Percentiles rank a stretch among this genome's conserved stretches.
phyloP scores from a whole-genome alignment of 2,797 vertebrate species.

The Coluber constrictor region DNA sequence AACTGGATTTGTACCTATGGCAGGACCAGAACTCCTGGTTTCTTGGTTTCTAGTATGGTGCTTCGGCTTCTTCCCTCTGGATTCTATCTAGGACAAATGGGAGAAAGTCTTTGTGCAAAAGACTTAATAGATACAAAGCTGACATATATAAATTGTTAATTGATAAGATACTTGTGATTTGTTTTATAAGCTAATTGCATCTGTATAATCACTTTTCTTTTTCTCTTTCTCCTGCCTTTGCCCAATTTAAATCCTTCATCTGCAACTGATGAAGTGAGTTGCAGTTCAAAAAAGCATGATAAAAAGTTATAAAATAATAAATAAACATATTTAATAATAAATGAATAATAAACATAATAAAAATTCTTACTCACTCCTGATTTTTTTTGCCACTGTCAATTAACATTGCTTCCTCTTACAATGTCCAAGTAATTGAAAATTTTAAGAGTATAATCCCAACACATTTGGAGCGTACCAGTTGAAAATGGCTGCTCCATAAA shows the following conservation, averaged over 20 bases:
- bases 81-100: not conserved
- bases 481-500: not conserved
- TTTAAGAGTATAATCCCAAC: not conserved
- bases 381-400: not conserved
- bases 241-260: not conserved
- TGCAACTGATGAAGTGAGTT: not conserved
- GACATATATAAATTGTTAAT: not conserved
- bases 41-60: not conserved
- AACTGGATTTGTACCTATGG: not conserved
- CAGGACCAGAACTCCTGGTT: not conserved
- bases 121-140: not conserved
- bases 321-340: too few species aligned
- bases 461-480: not conserved
- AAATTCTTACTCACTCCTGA: not conserved
- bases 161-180: not conserved
- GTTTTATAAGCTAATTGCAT: not conserved
- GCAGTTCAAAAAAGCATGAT: not conserved
- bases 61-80: not conserved
- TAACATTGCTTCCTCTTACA: not conserved
- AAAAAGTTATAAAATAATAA: not conserved
- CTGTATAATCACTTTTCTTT: not conserved
- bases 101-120: not conserved
- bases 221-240: not conserved
- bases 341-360: not conserved
- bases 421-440: not conserved